Evolutionary conservation across 2,797 vertebrate species (phyloP).

Genomic region (Monodelphis domestica): DNA sequence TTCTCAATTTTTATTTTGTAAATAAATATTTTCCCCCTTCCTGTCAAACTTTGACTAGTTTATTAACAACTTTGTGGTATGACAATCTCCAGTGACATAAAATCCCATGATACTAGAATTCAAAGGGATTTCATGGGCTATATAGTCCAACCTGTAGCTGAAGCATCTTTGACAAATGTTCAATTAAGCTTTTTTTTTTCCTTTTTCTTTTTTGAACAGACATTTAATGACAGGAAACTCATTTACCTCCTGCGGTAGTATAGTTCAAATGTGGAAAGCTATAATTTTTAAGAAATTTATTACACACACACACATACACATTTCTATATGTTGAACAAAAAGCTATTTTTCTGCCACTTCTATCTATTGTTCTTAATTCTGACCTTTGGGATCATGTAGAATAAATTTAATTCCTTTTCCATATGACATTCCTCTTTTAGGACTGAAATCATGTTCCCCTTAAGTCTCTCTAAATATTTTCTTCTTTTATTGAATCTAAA

Average conservation of each 20-base stretch:
- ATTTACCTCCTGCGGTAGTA: neutral
- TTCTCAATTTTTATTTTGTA: constrained; percentile 32
- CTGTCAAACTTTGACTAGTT: neutral
- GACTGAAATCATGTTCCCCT: neutral
- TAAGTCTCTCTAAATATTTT: neutral
- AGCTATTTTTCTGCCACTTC: neutral
- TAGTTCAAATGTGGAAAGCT: neutral
- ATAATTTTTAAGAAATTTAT: neutral
- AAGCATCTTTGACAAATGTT: neutral
- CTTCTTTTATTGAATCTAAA: neutral
- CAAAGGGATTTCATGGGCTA: neutral
- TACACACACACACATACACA: neutral
- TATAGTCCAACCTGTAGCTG: neutral
- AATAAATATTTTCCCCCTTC: neutral
- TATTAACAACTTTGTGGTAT: neutral
- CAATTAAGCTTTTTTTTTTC: neutral
- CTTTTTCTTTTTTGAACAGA: neutral
- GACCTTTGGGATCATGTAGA: neutral
- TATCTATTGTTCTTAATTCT: neutral
- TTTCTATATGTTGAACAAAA: neutral
- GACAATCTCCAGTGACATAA: neutral
- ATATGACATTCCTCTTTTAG: neutral
- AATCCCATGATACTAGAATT: neutral
- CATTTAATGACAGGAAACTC: neutral
- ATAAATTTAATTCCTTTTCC: neutral